A percentile compares a stretch with the other conserved stretches of the same genome.
These are phyloP conservation scores for Sapajus apella DNA, from an alignment of 2,113 vertebrate genomes.

Conservation along the genomic window DNA sequence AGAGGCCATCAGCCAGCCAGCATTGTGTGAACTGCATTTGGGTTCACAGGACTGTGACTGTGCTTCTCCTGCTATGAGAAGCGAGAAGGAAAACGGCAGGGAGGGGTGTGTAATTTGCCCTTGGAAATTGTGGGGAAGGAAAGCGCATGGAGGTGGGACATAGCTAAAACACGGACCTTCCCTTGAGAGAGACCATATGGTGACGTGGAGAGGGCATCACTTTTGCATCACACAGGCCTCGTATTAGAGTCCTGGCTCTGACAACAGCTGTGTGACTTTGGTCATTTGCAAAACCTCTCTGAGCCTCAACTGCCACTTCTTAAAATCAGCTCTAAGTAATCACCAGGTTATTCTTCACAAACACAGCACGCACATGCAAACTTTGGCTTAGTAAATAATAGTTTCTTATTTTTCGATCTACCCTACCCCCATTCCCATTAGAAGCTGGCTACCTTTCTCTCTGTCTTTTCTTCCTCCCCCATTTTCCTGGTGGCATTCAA, in stretches of 20 bases:
- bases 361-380: neutral
- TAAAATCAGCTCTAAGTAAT: neutral
- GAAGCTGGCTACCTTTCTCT: neutral
- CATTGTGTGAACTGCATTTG: neutral
- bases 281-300: constrained; percentile 28
- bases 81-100: neutral
- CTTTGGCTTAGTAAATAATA: neutral
- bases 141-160: fast-evolving
- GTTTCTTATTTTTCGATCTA: neutral
- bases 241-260: neutral
- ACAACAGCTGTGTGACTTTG: neutral
- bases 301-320: neutral
- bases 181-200: neutral
- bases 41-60: neutral
- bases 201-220: neutral
- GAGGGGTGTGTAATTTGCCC: neutral
- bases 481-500: neutral
- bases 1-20: neutral
- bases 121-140: neutral
- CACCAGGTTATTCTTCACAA: neutral
- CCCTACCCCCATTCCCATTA: neutral
- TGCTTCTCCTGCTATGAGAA: neutral
- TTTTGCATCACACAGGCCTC: neutral
- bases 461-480: neutral
- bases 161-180: neutral